Percentiles rank a stretch among this genome's conserved stretches.
Conservation (phyloP, 2,113 vertebrate genomes). For the Phalacrocorax pelagicus region DNA sequence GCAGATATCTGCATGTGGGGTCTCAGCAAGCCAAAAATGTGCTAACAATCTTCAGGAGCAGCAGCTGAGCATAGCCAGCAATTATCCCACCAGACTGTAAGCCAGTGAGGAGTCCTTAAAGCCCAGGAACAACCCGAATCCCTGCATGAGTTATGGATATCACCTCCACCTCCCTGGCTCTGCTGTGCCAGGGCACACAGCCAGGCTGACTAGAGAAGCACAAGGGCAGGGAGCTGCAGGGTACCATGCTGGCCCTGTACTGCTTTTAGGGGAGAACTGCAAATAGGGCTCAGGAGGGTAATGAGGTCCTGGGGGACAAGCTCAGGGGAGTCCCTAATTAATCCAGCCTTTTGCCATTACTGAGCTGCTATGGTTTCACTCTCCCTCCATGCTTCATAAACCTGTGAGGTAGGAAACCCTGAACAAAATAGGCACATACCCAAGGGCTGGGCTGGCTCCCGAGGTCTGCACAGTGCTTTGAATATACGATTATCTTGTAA, state of each 20-base stretch:
- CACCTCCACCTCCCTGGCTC: neutral
- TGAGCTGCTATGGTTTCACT: neutral
- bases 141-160: no score
- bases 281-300: neutral
- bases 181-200: accelerated
- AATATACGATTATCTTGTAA: neutral
- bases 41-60: neutral
- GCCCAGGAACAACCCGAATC: neutral
- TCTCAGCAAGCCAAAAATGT: accelerated
- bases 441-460: neutral
- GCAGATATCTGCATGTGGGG: neutral
- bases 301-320: neutral
- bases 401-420: neutral
- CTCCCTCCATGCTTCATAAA: neutral
- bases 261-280: neutral
- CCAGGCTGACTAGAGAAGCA: accelerated
- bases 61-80: neutral
- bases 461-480: neutral
- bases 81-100: no score
- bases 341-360: neutral
- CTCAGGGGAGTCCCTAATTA: neutral
- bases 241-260: neutral
- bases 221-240: neutral
- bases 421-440: neutral
- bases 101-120: neutral